These are phyloP conservation scores for Stigmatopora argus DNA, from an alignment of 2,113 vertebrate species.

Conservation along the genomic window DNA sequence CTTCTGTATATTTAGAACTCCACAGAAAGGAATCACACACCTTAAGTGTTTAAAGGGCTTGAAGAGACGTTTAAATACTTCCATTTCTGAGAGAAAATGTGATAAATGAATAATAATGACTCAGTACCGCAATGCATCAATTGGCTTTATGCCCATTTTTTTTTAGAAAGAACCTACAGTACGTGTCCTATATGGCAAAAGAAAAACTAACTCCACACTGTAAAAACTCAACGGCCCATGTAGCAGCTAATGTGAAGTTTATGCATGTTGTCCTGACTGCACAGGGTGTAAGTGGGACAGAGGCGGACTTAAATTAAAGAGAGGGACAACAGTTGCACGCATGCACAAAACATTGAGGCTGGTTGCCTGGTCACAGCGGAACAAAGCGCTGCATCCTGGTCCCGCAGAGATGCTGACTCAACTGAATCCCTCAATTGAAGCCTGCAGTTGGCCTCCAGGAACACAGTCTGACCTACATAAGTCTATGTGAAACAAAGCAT, in stretches of 20 bases:
- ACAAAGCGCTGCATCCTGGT: slow-evolving; percentile 53
- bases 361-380: slow-evolving; percentile 68
- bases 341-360: slow-evolving; percentile 59
- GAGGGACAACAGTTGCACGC: slow-evolving; percentile 49
- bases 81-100: background rate
- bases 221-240: background rate
- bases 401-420: slow-evolving; percentile 66
- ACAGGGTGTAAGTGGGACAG: slow-evolving; percentile 58
- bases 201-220: background rate
- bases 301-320: slow-evolving; percentile 61
- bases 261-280: slow-evolving; percentile 42
- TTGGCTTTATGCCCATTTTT: background rate
- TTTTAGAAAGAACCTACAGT: background rate
- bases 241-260: slow-evolving; percentile 24
- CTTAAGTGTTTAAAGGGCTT: background rate
- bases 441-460: slow-evolving; percentile 60
- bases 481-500: slow-evolving; percentile 32
- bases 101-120: background rate
- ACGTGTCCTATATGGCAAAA: background rate
- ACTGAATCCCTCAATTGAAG: slow-evolving; percentile 63
- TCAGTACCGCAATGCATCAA: background rate
- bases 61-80: background rate
- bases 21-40: background rate
- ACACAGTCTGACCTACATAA: slow-evolving; percentile 65
- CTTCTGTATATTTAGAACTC: background rate